Base-by-base conservation (phyloP, 2,113 vertebrate genomes). In the Typhlomys cinereus region DNA sequence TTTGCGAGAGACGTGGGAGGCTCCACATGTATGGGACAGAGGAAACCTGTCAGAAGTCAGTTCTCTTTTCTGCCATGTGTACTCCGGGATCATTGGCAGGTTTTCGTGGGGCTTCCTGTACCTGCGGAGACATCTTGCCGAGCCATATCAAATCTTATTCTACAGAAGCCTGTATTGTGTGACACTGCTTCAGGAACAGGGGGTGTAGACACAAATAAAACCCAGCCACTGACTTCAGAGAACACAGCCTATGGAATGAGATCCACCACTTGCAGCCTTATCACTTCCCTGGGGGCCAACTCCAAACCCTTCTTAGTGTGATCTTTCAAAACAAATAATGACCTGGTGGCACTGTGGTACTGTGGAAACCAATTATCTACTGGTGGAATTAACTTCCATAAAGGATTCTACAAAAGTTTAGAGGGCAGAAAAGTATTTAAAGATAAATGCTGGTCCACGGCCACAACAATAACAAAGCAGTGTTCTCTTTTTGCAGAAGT, bases 401-500 rank as follows among this genome's bases (percentile, higher is more conserved):
- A 79, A 94, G 7, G 12, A 92, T 4, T 66, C 31, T 69, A 21
- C 31, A 27, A 48, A 92, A 80, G 50, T 41, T 85, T 76, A 82
- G n/a, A 94, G 27, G 20, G 34, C 36, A 93, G 11, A 91, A n/a
- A 88, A 82, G 4, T 89, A 85, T 44, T 71, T 88, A 90, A 93
- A 89, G 74, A 70, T 73, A 89, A 90, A 86, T 25, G 82, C 9
- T 48, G 12, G 64, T n/a, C 73, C 48, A 31, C 52, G 52, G 83
- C 50, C 87, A 59, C 25, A 91, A 96, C 74, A 90, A 34, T 29
- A 29, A n/a, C 31, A 57, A 64, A 44, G 82, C n/a, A 54, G 57
- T 54, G 83, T 79, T 88, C 64, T 82, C 36, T 74, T 95, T 88
- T 90, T 79, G 80, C 48, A 81, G 57, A 94, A 86, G 39, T 84